Evolutionary conservation across 1,140 invertebrate species (phyloP).

Genomic region (Anastatus disparis): DNA sequence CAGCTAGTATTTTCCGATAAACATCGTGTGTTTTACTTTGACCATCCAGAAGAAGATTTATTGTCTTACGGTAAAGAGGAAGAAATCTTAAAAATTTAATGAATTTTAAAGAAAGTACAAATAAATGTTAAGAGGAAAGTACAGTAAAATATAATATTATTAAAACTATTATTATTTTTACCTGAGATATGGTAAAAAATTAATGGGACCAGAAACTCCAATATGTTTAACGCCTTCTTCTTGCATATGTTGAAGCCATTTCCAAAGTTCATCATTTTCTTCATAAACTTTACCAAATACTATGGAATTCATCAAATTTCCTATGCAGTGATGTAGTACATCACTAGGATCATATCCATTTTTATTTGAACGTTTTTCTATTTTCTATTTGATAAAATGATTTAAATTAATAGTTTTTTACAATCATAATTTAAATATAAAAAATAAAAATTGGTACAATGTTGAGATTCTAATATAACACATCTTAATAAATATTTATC

Average conservation of each 20-base stretch:
- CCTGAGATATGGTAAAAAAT: constrained; percentile 85
- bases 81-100: constrained; percentile 53
- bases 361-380: constrained; percentile 42
- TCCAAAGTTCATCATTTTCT: constrained; percentile 77
- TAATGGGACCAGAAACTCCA: constrained; percentile 81
- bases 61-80: constrained; percentile 69
- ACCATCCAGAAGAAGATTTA: constrained; percentile 73
- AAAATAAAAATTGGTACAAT: not conserved
- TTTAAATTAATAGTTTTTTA: too few species aligned
- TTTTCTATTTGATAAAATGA: constrained; percentile 48
- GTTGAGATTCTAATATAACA: too few species aligned
- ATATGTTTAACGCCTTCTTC: constrained; percentile 83
- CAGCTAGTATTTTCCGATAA: constrained; percentile 75
- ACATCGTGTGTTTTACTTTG: constrained; percentile 77
- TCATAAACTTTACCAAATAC: constrained; percentile 79
- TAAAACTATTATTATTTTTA: constrained; percentile 48
- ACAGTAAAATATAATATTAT: too few species aligned
- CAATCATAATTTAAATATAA: not conserved
- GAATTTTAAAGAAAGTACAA: too few species aligned
- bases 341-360: constrained; percentile 64
- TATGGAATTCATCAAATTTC: constrained; percentile 79
- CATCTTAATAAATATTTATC: too few species aligned
- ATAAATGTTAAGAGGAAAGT: too few species aligned
- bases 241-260: constrained; percentile 77
- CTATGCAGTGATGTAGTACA: constrained; percentile 76